Evolutionary conservation across 2,113 vertebrate species (phyloP), one percentile per base, ranked within the genome.

Genomic region (Otolemur garnettii): DNA sequence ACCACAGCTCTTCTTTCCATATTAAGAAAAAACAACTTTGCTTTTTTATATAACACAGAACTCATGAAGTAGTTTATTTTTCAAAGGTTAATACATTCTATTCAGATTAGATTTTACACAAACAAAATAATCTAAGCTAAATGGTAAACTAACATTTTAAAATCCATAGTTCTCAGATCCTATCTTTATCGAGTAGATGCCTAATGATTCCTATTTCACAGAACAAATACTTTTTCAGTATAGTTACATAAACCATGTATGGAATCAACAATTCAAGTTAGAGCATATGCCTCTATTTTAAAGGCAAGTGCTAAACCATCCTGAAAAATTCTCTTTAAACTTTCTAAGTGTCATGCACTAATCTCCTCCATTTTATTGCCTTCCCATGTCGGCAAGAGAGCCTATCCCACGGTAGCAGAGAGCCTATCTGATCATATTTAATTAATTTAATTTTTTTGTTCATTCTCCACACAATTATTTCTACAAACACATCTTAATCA

Each of bases 401-500:
- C 38, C 38, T 38, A 38, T 38, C 83, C 90, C 79, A 93, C 2
- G 3, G 38, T 89, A 96, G 86, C 72, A 89, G 87, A 97, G 69
- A 94, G 33, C 28, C 74, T 74, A 91, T 57, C 78, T 98, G 97
- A 98, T 97, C 96, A 95, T 93, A 96, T 93, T 97, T 92, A 97
- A 97, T 97, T 97, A 97, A 97, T 97, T 94, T 89, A 91, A 94
- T 90, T 80, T 95, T 72, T 92, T 95, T 96, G 91, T 96, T 97
- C 96, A 95, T 95, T 94, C 66, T 95, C 66, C 82, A 87, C 83
- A 60, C 97, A 97, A 97, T 97, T 96, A 97, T 96, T 97, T 96
- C 83, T 83, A 93, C 88, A 97, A 97, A 96, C 79, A 97, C 96
- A 92, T 96, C 87, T 92, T 91, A 95, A 97, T 97, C 94, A 96